Evolutionary conservation across 1,140 invertebrate species (phyloP).

Genomic region (Amphibalanus amphitrite): DNA sequence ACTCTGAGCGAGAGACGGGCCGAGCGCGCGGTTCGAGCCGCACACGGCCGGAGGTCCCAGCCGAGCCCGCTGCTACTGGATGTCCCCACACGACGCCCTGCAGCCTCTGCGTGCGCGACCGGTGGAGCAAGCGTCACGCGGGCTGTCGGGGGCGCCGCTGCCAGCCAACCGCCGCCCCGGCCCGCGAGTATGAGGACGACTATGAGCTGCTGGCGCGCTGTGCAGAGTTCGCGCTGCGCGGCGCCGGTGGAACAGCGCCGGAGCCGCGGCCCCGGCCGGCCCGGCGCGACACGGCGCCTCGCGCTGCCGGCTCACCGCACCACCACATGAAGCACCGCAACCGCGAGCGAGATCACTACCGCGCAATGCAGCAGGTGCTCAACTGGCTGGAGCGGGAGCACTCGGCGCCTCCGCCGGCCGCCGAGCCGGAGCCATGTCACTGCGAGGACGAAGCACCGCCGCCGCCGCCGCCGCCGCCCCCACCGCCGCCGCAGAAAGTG

Average conservation of each 20-base stretch:
- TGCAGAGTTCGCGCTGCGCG: slow-evolving; percentile 15
- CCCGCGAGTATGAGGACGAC: slow-evolving; percentile 21
- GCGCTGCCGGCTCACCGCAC: slow-evolving; percentile 27
- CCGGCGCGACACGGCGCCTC: slow-evolving; percentile 13
- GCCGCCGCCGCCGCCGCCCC: slow-evolving; percentile 15
- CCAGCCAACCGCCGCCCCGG: slow-evolving; percentile 16
- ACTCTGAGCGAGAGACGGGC: background rate
- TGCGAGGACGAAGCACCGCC: slow-evolving; percentile 7
- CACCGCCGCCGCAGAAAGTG: slow-evolving; percentile 21
- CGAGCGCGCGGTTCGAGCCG: slow-evolving; percentile 4
- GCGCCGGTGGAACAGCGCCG: slow-evolving; percentile 11
- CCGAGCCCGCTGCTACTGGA: slow-evolving; percentile 8
- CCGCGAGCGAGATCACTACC: slow-evolving; percentile 44
- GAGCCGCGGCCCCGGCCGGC: slow-evolving; percentile 16
- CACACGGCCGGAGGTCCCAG: slow-evolving; percentile 9
- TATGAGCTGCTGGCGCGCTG: slow-evolving; percentile 20
- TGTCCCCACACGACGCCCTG: slow-evolving; percentile 5
- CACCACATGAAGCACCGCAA: slow-evolving; percentile 43
- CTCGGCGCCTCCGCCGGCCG: slow-evolving; percentile 13
- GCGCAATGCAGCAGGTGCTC: slow-evolving; percentile 45
- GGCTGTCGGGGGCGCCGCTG: slow-evolving; percentile 11
- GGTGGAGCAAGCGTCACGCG: slow-evolving; percentile 9
- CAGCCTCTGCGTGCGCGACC: slow-evolving; percentile 9
- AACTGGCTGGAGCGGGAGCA: slow-evolving; percentile 25
- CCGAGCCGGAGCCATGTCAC: slow-evolving; percentile 17